phyloP scores from a whole-genome alignment of 2,113 vertebrate genomes.

The Spizaetus ornatus region DNA sequence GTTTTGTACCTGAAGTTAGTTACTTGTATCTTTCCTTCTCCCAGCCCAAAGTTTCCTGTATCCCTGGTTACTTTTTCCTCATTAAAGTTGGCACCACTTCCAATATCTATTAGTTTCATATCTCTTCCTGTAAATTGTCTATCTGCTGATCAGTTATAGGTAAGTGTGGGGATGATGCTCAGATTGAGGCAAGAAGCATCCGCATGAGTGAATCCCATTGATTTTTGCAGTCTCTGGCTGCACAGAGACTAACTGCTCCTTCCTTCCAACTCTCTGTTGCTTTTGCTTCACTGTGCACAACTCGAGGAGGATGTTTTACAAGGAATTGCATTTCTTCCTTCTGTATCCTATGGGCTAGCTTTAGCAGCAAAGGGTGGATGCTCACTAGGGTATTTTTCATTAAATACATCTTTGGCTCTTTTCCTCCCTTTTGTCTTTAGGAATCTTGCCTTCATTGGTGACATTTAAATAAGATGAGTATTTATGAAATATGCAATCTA shows the following conservation, averaged over 20 bases:
- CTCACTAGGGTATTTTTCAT: neutral
- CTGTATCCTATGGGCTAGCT: neutral
- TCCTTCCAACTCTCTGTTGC: neutral
- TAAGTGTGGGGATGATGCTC: neutral
- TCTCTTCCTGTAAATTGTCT: neutral
- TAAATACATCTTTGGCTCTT: neutral
- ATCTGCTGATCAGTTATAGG: neutral
- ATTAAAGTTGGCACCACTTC: neutral
- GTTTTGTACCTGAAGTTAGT: neutral
- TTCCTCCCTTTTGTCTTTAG: neutral
- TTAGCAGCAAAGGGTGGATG: neutral
- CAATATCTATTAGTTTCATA: neutral
- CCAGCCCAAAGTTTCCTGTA: neutral
- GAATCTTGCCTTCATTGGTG: neutral
- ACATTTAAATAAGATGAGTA: neutral
- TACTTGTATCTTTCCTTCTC: neutral
- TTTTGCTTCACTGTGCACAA: neutral
- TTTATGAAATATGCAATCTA: neutral
- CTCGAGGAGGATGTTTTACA: neutral
- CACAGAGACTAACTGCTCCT: neutral
- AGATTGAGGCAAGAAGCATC: neutral
- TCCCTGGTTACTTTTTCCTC: neutral
- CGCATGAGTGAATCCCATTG: neutral
- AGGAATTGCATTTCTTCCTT: neutral
- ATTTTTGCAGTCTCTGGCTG: neutral